A percentile compares a stretch with the other conserved stretches of the same genome.
These are phyloP conservation scores for Paraplagusia blochii DNA, from an alignment of 2,113 vertebrate species.

Conservation along the genomic window DNA sequence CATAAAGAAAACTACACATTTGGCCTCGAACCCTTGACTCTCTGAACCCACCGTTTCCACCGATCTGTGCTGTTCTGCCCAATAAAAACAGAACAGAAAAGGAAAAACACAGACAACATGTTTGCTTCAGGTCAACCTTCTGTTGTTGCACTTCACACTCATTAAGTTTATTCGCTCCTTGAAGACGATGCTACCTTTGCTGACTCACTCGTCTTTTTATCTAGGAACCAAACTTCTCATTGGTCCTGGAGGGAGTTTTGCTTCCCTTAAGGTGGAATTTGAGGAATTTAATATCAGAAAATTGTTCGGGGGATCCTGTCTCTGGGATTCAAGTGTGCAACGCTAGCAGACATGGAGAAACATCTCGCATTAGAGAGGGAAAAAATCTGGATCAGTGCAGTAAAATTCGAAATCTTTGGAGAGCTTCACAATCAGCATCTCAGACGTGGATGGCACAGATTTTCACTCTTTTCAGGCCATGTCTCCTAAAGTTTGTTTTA, in stretches of 20 bases:
- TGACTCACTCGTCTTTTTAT: slow-evolving; percentile 41
- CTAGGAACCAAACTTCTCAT: slow-evolving; percentile 26
- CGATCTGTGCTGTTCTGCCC: not conserved
- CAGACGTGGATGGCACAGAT: slow-evolving; percentile 24
- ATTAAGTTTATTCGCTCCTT: slow-evolving; percentile 15
- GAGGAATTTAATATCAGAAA: slow-evolving; percentile 61
- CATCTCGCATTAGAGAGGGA: slow-evolving; percentile 20
- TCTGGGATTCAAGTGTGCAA: slow-evolving; percentile 10
- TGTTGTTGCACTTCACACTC: slow-evolving; percentile 14
- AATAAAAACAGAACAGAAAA: not conserved
- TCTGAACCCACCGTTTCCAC: not conserved
- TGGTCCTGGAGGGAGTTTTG: slow-evolving; percentile 30
- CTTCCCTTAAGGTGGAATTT: slow-evolving; percentile 46
- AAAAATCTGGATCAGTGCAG: slow-evolving; percentile 27
- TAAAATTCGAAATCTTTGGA: slow-evolving; percentile 32
- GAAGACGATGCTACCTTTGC: slow-evolving; percentile 19
- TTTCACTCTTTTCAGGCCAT: slow-evolving; percentile 20
- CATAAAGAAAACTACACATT: not conserved
- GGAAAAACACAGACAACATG: not conserved
- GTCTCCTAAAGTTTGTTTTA: slow-evolving; percentile 39
- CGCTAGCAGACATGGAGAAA: slow-evolving; percentile 22
- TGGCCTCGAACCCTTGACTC: not conserved
- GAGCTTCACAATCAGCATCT: slow-evolving; percentile 25
- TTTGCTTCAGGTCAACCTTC: slow-evolving; percentile 8
- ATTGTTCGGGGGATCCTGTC: slow-evolving; percentile 26